Evolutionary conservation across 2,888 invertebrate genomes (phyloP), one percentile per base, ranked within the genome.

Genomic region (Acronicta psi): DNA sequence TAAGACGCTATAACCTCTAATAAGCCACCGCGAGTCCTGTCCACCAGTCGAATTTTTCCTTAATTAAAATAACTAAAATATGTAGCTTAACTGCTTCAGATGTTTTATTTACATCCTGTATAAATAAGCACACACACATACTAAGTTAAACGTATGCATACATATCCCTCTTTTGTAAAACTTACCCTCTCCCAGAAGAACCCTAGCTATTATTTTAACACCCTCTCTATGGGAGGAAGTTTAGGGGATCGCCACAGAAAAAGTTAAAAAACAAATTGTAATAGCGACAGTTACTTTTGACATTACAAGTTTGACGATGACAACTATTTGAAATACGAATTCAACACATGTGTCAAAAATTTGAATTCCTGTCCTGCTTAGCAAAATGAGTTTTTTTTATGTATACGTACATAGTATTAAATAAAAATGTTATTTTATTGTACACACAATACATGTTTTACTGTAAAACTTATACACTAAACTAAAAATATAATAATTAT

Each of bases 171-270:
- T 75, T 69, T 77, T 73, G 73, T 80, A 37, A 54, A 64, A 47
- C 45, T 51, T 66, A 72, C 78, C 75, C 59, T 53, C 59, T 51
- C 55, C 59, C 59, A 38, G 56, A 57, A 75, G 78, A 66, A 70
- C 83, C 86, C 83, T 77, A 61, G 74, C 85, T 83, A 83, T 89
- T 87, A 84, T 86, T 83, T 76, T 77, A 77, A 84, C 87, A 84
- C 88, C 89, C 89, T 85, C 72, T 56, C 51, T n/a, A 50, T 59
- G 73, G 69, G 75, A 52, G 49, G 75, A 36, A 72, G 64, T 69
- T 64, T 71, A 20, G 63, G 61, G 67, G 60, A 53, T 61, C 57
- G 47, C 34, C 55, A 59, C 17, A 43, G n/a, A 42, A 53, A 58
- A 57, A 34, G 46, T n/a, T 23, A 20, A 45, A 56, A 63, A 64